Conservation (phyloP, 2,113 vertebrate genomes). For the Myocastor coypus region DNA sequence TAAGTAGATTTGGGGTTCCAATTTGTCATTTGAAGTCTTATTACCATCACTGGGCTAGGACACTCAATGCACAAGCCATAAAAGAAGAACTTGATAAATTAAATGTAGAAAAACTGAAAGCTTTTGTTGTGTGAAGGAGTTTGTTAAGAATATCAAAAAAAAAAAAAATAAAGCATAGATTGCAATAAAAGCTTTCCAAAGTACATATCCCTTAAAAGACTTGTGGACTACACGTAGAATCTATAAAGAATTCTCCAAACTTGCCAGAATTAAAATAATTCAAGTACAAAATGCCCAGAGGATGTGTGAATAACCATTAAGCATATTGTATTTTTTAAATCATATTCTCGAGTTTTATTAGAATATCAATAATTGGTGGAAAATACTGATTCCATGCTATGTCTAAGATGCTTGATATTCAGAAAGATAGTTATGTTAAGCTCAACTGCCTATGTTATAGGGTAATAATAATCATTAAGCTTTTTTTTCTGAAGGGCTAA, state of each 20-base stretch:
- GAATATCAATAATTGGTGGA: too few species aligned
- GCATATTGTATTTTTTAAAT: too few species aligned
- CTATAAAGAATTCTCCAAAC: neutral
- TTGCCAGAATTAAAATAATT: neutral
- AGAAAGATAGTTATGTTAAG: too few species aligned
- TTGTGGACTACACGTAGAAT: neutral
- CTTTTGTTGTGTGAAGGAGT: neutral
- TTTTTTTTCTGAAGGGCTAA: too few species aligned
- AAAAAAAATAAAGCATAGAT: slow-evolving; percentile 5
- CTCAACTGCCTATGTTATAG: too few species aligned
- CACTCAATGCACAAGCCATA: neutral
- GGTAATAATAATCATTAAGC: too few species aligned
- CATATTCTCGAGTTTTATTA: too few species aligned
- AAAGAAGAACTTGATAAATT: neutral
- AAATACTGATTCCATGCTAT: too few species aligned
- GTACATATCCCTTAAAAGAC: neutral
- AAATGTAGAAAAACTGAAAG: neutral
- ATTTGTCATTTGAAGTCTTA: neutral
- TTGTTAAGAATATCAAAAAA: slow-evolving; percentile 1
- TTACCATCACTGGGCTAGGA: neutral
- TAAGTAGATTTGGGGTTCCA: neutral
- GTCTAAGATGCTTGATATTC: too few species aligned
- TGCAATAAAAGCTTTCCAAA: neutral
- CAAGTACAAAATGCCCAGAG: too few species aligned
- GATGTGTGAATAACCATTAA: too few species aligned